Evolutionary conservation across 2,113 vertebrate species (phyloP), one percentile per base, ranked within the genome.

Genomic region (Alosa alosa): DNA sequence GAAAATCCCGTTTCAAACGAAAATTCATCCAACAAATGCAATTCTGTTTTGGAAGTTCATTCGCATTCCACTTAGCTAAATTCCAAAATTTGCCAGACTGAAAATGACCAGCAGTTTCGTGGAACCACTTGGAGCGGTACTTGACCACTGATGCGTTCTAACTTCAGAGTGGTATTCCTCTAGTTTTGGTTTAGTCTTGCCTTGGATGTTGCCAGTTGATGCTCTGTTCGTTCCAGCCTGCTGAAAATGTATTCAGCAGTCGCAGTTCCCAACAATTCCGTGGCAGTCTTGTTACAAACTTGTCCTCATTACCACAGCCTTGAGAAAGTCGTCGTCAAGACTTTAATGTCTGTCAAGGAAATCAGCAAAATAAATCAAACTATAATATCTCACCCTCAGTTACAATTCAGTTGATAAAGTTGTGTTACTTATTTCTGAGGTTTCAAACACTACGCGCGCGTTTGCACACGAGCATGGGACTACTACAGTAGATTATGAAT

Each of bases 301-400:
- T 83, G 87, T 90, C 87, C 86, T 87, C 88, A 94, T 93, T 91
- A 91, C 90, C 46, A 84, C 85, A 81, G 89, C 92, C 92, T 91
- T 93, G 91, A 85, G 87, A 90, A 90, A 86, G 88, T 84, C 88
- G 88, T 90, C 81, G 86, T 88, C 86, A 78, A 36, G 10, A 78
- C 86, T 89, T 87, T 78, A 78, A 41, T 78, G 25, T 78, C 72
- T 78, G 86, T 90, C 87, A 91, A 90, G 86, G 87, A 89, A 81
- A 89, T 87, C 91, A 86, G 87, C 89, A 89, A 90, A 88, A 64
- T 11, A 78, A 18, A 78, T 15, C 25, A 13, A 78, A 17, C 72
- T 78, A 39, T 78, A 17, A 36, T 72, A 36, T 78, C 25, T 36
- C 39, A 78, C 11, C 72, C 31, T 78, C 36, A 36, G 72, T 36